Evolutionary conservation across 2,888 invertebrate species (phyloP), one percentile per base, ranked within the genome.

Genomic region (Idaea biselata): DNA sequence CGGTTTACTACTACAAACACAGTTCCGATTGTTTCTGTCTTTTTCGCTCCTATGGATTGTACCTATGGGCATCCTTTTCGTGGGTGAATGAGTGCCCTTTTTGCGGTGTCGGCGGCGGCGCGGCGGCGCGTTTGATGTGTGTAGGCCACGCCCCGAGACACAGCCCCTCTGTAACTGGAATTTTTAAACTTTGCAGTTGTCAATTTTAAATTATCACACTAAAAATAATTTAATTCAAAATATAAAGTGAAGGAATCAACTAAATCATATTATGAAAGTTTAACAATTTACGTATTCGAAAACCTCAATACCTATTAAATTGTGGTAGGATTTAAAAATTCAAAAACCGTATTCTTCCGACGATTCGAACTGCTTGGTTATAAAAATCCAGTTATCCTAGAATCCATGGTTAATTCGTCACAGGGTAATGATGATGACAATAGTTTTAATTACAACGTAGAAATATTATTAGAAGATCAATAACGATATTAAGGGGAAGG

Each of bases 391-490:
- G 44, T 44, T 44, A 44, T 44, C 44, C 44, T 44, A 44, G 44
- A 70, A 79, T 79, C 79, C 73, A 76, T 78, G 81, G 80, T 84
- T 87, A 87, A 90, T 91, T 89, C 89, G 90, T 91, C 89, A 90
- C 88, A 85, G 79, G 78, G 72, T 89, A 89, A 89, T 87, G 88
- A 72, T 89, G 90, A 90, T 88, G 89, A 91, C 89, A 89, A 87
- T 86, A 85, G 77, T 83, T 90, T 90, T 91, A 91, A 91, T 91
- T 90, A 88, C 74, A 82, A 75, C 78, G 17, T 17, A 18, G 56
- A 56, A 86, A 86, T 81, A 73, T 69, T 78, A 82, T 78, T 76
- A 77, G 76, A 74, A 78, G 80, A 78, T 76, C 73, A 25, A 25
- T 25, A 25, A 25, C 25, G 77, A 75, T 76, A 73, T 77, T 60